Evolutionary conservation across 2,113 vertebrate species (phyloP).

Genomic region (Colinus virginianus): DNA sequence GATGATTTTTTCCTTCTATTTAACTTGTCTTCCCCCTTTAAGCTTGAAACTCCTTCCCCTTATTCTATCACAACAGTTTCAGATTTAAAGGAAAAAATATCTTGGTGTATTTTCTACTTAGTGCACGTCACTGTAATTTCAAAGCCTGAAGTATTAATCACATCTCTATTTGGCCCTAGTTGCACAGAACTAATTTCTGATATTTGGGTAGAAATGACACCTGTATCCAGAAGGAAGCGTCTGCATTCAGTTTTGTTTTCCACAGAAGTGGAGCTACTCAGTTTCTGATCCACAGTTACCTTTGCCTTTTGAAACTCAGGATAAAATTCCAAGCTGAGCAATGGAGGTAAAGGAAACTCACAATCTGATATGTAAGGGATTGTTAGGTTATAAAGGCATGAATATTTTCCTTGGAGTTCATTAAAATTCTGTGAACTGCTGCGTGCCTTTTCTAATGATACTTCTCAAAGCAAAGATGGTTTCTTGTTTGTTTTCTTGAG

Average conservation of each 20-base stretch:
- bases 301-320: neutral
- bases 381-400: neutral
- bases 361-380: neutral
- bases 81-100: neutral
- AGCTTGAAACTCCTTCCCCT: too few relatives aligned
- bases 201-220: neutral
- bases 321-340: neutral
- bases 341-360: neutral
- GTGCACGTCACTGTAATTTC: neutral
- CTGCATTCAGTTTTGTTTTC: neutral
- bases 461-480: neutral
- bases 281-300: neutral
- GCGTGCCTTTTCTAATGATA: neutral
- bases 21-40: too few relatives aligned
- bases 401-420: neutral
- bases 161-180: neutral
- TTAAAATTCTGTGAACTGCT: neutral
- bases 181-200: neutral
- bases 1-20: too few relatives aligned
- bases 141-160: neutral
- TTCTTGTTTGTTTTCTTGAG: neutral
- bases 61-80: neutral
- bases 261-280: neutral
- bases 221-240: neutral
- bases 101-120: neutral